Evolutionary conservation across 2,797 vertebrate species (phyloP).

Genomic region (Eulemur coronatus): DNA sequence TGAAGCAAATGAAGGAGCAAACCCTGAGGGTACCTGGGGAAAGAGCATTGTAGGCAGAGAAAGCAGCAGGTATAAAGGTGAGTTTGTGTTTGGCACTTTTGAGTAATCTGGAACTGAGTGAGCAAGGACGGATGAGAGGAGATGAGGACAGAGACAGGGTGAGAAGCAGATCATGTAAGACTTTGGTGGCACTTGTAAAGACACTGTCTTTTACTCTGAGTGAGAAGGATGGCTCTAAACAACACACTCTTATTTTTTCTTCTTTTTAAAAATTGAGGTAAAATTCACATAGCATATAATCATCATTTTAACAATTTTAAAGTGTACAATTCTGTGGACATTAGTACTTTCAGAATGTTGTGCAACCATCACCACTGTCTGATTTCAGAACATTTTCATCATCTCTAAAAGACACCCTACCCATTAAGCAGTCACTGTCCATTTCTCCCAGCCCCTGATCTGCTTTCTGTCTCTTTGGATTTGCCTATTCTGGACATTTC

Average conservation of each 20-base stretch:
- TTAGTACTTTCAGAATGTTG: slow-evolving; percentile 36
- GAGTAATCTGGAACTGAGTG: neutral
- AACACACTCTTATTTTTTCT: neutral
- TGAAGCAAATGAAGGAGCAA: slow-evolving; percentile 12
- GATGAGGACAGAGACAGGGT: neutral
- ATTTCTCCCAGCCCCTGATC: neutral
- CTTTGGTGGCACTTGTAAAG: neutral
- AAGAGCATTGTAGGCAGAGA: neutral
- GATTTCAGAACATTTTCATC: slow-evolving; percentile 17
- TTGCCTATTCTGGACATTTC: neutral
- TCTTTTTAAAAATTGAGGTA: neutral
- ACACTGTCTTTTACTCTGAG: neutral
- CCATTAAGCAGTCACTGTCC: neutral
- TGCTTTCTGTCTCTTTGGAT: neutral
- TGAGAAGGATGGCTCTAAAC: neutral
- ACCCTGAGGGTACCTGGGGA: neutral
- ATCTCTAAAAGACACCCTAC: neutral
- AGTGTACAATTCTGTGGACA: neutral
- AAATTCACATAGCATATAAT: slow-evolving; percentile 22
- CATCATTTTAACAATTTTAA: neutral
- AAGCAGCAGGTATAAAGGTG: neutral
- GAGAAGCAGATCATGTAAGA: neutral
- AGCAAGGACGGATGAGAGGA: neutral
- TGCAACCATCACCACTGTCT: neutral
- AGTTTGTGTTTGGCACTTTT: slow-evolving; percentile 1